Percentiles rank a stretch among this genome's conserved stretches.
phyloP scores from a whole-genome alignment of 1,140 invertebrate genomes.

The Hormaphis cornu region DNA sequence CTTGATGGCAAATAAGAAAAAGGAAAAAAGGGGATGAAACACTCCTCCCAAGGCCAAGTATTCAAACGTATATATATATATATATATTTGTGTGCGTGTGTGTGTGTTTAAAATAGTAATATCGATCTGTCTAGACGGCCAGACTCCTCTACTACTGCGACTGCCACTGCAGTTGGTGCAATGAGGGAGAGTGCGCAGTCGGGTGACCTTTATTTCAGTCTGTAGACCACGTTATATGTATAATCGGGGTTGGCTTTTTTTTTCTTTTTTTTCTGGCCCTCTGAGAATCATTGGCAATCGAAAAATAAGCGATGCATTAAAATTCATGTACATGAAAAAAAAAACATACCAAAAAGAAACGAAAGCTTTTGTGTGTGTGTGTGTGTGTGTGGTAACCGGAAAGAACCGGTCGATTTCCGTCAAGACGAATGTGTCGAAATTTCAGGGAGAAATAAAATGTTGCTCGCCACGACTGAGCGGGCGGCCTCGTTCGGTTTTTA shows the following conservation, averaged over 20 bases:
- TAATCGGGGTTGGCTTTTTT: no score
- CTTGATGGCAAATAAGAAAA: neutral
- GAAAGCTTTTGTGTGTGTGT: no score
- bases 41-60: neutral
- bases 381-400: constrained; percentile 5
- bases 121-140: constrained; percentile 29
- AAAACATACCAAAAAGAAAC: no score
- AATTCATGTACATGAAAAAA: neutral
- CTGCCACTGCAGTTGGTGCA: neutral
- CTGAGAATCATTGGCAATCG: neutral
- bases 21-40: neutral
- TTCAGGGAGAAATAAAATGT: neutral
- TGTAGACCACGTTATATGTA: neutral
- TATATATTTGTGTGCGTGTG: neutral
- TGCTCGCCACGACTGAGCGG: constrained; percentile 2
- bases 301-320: neutral
- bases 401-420: constrained; percentile 12
- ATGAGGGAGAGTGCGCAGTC: neutral
- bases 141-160: neutral
- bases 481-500: no score
- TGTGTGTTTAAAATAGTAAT: constrained; percentile 1
- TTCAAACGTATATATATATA: no score
- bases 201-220: constrained; percentile 9
- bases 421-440: constrained; percentile 21
- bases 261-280: no score